Evolutionary conservation across 2,113 vertebrate genomes (phyloP).

Genomic region (Ondatra zibethicus): DNA sequence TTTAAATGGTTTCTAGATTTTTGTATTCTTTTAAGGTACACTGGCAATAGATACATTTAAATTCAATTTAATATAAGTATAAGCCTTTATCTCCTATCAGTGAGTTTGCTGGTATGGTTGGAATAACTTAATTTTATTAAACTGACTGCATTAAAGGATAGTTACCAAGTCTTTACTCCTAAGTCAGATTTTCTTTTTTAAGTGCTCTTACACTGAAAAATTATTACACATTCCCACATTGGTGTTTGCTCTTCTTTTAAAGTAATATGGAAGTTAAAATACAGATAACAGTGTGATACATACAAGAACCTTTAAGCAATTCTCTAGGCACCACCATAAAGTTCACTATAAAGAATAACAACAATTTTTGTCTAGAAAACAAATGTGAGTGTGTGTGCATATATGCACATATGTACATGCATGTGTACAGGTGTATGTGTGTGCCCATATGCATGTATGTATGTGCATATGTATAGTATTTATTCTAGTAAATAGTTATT

Average conservation of each 20-base stretch:
- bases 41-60: slow-evolving; percentile 34
- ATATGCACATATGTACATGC: neutral
- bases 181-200: slow-evolving; percentile 35
- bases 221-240: neutral
- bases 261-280: neutral
- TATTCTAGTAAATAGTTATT: neutral
- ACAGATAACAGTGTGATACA: neutral
- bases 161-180: slow-evolving; percentile 48
- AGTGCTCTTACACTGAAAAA: neutral
- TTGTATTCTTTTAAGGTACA: slow-evolving; percentile 59
- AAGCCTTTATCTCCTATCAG: slow-evolving; percentile 38
- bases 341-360: neutral
- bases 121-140: slow-evolving; percentile 50
- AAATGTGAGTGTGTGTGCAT: neutral
- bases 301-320: neutral
- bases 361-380: neutral
- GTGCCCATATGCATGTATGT: too few species aligned
- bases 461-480: neutral
- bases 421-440: neutral
- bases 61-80: slow-evolving; percentile 40
- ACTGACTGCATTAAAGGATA: neutral
- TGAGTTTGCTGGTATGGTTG: slow-evolving; percentile 2
- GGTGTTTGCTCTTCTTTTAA: slow-evolving; percentile 13
- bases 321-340: neutral
- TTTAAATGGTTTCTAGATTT: slow-evolving; percentile 48